Evolutionary conservation across 1,140 invertebrate species (phyloP).

Genomic region (Brachionus sp.): DNA sequence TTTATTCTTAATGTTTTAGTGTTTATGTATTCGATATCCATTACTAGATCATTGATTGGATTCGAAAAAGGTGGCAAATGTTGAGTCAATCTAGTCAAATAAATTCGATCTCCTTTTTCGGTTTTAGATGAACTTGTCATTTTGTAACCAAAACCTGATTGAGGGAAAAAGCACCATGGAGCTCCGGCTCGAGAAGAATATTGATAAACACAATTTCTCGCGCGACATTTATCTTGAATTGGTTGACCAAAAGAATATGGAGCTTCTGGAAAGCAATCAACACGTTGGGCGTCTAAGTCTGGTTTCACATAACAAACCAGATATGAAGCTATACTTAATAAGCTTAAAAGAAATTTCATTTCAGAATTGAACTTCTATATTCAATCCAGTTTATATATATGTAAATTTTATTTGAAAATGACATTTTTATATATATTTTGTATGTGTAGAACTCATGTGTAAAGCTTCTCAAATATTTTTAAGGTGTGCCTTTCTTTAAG

Average conservation of each 20-base stretch:
- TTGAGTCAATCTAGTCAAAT: neutral
- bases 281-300: neutral
- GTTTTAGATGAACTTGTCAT: slow-evolving; percentile 25
- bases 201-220: slow-evolving; percentile 25
- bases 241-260: slow-evolving; percentile 23
- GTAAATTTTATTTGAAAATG: neutral
- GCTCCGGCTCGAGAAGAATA: neutral
- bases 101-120: slow-evolving; percentile 26
- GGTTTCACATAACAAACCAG: neutral
- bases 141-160: slow-evolving; percentile 16
- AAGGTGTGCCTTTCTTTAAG: neutral
- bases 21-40: slow-evolving; percentile 5
- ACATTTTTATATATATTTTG: neutral
- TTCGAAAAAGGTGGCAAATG: slow-evolving; percentile 19
- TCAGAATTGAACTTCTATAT: neutral
- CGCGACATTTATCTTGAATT: neutral
- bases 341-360: neutral
- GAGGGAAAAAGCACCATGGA: slow-evolving; percentile 43
- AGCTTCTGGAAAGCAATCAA: slow-evolving; percentile 46
- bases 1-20: slow-evolving; percentile 20
- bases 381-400: neutral
- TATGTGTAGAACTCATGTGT: neutral
- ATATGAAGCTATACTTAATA: neutral
- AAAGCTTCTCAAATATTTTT: neutral
- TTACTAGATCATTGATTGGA: slow-evolving; percentile 1